phyloP scores from a whole-genome alignment of 2,888 invertebrate species.

The Hydrotaea diabolus region DNA sequence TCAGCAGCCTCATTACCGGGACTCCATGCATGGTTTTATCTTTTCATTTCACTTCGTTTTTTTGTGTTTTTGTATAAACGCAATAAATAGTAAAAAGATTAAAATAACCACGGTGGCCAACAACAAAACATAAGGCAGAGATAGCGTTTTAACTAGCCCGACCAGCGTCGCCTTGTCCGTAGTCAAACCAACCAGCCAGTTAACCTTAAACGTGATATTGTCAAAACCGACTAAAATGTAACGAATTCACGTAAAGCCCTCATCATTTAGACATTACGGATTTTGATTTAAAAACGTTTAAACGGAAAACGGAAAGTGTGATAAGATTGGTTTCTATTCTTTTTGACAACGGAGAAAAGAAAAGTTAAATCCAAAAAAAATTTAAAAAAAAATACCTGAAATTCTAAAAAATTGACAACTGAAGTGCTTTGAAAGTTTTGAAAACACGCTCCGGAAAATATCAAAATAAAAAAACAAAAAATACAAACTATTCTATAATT shows the following conservation, averaged over 20 bases:
- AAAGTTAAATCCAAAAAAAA: too few species aligned
- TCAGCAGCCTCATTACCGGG: neutral
- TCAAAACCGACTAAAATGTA: neutral
- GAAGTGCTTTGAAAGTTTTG: neutral
- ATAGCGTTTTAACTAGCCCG: neutral
- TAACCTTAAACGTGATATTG: neutral
- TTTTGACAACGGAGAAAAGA: too few species aligned
- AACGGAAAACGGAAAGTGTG: neutral
- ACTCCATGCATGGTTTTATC: neutral
- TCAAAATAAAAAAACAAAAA: neutral
- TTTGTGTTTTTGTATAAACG: neutral
- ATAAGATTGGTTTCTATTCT: too few species aligned
- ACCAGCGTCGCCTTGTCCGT: neutral
- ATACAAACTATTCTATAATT: neutral
- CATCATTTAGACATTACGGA: neutral
- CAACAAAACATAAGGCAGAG: neutral
- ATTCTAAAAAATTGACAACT: neutral
- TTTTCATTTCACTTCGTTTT: neutral
- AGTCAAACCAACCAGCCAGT: neutral
- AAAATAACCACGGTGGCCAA: neutral
- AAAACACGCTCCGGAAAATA: neutral
- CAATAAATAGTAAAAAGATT: neutral
- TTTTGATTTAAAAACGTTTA: conserved; percentile 6
- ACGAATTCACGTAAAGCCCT: neutral
- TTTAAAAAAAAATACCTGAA: too few species aligned